Evolutionary conservation across 1,140 invertebrate genomes (phyloP), one percentile per base, ranked within the genome.

Genomic region (Hylyphantes graminicola): DNA sequence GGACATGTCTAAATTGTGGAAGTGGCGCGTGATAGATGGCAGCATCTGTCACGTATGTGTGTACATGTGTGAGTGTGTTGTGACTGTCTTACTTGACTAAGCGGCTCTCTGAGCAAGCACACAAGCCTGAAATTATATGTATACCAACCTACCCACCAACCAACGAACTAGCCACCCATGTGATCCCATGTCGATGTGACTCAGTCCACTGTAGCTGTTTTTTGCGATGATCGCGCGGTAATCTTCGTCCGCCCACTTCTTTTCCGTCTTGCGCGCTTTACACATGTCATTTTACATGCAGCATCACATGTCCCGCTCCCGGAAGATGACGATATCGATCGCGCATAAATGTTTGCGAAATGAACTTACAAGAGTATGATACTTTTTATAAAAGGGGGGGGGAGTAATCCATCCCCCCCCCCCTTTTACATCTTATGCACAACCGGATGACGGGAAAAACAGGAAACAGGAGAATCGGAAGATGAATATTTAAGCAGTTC

Each of bases 271-370:
- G 79, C 73, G 79, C 80, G 70, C 80, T 83, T 74, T 83, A 74
- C 80, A 83, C 80, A 83, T 83, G 80, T 83, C 80, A 83, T 83
- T 83, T 83, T 83, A 83, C 80, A 83, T 83, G 80, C 80, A 83
- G 80, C 75, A 35, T 83, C 80, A 72, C 80, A 83, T 83, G 12
- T 50, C 80, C 61, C 21, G 63, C 17, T 12, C 68, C 59, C 59
- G 17, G 15, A 35, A 35, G 35, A 35, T 35, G 35, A 35, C 35
- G 35, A 53, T 83, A 83, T 83, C 65, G 80, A 83, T 83, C 80
- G 59, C 57, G 80, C 70, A 83, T 83, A 83, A 83, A 83, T 83
- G 80, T 83, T 83, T 83, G 48, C 63, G 19, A 64, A 83, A 83
- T 83, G 64, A 83, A 83, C 70, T 12, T 68, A 51, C 21, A 35